phyloP scores from a whole-genome alignment of 2,113 vertebrate species.

The Balaeniceps rex region DNA sequence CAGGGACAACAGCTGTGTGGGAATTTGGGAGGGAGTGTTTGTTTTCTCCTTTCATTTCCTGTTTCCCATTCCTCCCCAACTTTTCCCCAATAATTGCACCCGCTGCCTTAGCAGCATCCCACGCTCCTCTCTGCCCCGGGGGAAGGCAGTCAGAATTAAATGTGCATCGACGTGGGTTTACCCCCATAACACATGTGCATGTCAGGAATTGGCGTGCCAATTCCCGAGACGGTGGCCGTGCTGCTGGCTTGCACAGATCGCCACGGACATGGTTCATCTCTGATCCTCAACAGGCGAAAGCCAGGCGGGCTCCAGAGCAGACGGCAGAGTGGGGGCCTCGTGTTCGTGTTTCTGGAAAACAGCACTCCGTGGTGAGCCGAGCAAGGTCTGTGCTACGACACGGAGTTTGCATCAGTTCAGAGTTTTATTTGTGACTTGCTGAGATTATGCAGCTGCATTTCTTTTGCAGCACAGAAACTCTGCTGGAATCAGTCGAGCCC shows the following conservation, averaged over 20 bases:
- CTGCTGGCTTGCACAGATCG: not conserved
- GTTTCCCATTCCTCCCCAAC: not conserved
- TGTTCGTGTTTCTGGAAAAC: not conserved
- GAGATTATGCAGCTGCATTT: not conserved
- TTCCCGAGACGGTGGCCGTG: not conserved
- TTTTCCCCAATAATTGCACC: not conserved
- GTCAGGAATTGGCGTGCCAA: rapidly evolving
- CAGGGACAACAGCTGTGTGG: conserved; percentile 37
- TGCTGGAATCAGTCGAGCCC: not conserved
- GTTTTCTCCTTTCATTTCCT: conserved; percentile 11
- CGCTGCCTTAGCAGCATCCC: not conserved
- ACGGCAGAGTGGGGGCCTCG: no score
- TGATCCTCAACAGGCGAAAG: not conserved
- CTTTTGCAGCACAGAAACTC: not conserved
- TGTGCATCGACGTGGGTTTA: rapidly evolving
- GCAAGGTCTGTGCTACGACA: rapidly evolving
- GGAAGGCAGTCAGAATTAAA: not conserved
- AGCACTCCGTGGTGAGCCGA: not conserved
- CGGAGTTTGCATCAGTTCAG: not conserved
- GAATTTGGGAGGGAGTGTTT: not conserved
- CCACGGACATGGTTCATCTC: rapidly evolving
- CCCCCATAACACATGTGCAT: rapidly evolving
- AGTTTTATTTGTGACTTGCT: not conserved
- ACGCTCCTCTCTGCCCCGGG: not conserved
- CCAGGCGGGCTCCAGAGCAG: not conserved